Evolutionary conservation across 1,140 invertebrate genomes (phyloP).

Genomic region (Pemphigus obesinymphae): DNA sequence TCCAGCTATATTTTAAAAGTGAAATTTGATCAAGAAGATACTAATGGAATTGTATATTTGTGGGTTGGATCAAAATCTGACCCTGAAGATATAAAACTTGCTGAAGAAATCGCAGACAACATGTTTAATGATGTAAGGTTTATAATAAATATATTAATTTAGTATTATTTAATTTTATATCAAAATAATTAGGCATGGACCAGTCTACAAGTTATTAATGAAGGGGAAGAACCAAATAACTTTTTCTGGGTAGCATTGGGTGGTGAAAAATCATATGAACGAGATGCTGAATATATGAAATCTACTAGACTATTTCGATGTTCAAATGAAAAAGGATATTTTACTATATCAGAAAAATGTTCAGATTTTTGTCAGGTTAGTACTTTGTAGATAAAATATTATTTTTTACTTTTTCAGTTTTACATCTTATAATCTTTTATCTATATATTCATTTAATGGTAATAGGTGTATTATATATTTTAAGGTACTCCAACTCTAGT

Average conservation of each 20-base stretch:
- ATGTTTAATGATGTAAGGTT: conserved; percentile 77
- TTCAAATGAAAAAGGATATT: conserved; percentile 99
- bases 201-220: conserved; percentile 79
- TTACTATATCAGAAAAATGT: conserved; percentile 98
- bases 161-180: conserved; percentile 9
- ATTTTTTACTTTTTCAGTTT: neutral
- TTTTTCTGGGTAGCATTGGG: conserved; percentile 97
- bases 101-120: conserved; percentile 89
- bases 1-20: conserved; percentile 92
- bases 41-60: conserved; percentile 90
- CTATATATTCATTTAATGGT: no score
- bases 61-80: conserved; percentile 92
- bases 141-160: neutral
- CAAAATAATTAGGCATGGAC: conserved; percentile 64
- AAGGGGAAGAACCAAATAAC: conserved; percentile 97
- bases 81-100: conserved; percentile 79
- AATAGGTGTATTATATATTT: no score
- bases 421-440: no score
- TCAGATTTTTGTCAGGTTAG: conserved; percentile 97
- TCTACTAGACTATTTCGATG: conserved; percentile 93
- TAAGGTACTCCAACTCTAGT: no score
- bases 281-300: conserved; percentile 87
- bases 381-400: neutral
- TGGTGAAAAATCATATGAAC: conserved; percentile 87
- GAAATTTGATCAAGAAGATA: conserved; percentile 78